A percentile compares a stretch with the other conserved stretches of the same genome.
Evolutionary conservation across 2,888 invertebrate species (phyloP).

Genomic region (Cryptophagus acutangulus): DNA sequence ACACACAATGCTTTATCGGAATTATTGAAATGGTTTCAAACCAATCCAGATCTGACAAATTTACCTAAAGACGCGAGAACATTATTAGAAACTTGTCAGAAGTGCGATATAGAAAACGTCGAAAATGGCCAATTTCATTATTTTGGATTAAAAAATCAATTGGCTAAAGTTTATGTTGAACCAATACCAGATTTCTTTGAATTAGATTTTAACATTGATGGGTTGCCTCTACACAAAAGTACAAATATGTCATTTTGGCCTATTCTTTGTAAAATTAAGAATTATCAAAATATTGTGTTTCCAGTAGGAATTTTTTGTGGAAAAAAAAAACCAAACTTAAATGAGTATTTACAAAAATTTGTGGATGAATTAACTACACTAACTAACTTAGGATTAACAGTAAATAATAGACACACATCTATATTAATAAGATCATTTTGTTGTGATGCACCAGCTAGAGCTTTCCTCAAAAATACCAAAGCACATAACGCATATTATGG

Average conservation of each 20-base stretch:
- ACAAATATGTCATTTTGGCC: conserved; percentile 17
- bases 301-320: conserved; percentile 18
- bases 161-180: not conserved
- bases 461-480: conserved; percentile 20
- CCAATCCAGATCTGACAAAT: not conserved
- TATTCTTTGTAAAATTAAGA: conserved; percentile 15
- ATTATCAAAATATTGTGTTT: not conserved
- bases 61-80: conserved; percentile 1
- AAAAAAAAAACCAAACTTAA: conserved; percentile 19
- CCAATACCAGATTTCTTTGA: too few relatives aligned
- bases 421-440: conserved; percentile 19
- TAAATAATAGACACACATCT: too few relatives aligned
- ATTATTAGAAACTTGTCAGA: not conserved
- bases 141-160: not conserved
- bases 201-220: conserved; percentile 14
- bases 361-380: too few relatives aligned
- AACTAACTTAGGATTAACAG: too few relatives aligned
- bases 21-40: not conserved
- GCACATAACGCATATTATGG: conserved; percentile 26
- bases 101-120: not conserved
- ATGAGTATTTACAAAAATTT: conserved; percentile 20
- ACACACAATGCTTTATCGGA: not conserved
- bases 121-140: not conserved
- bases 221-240: conserved; percentile 15
- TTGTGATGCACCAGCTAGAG: conserved; percentile 23